These are phyloP conservation scores for Pogonophryne albipinna DNA, from an alignment of 2,797 vertebrate genomes.

Conservation along the genomic window DNA sequence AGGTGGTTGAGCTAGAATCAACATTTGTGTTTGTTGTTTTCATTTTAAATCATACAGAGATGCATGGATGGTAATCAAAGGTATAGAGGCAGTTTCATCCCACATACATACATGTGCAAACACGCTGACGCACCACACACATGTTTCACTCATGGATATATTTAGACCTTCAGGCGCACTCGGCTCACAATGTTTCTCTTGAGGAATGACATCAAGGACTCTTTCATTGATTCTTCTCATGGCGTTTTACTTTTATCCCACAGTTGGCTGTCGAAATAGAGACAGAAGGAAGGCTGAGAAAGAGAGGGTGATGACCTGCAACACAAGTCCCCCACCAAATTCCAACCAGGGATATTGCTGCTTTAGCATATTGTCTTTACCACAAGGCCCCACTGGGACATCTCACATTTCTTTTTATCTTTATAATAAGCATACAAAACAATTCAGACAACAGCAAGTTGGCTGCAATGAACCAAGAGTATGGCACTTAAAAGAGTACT, in stretches of 20 bases:
- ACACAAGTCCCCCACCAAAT: neutral
- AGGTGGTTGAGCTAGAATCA: slow-evolving; percentile 76
- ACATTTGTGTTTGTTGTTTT: slow-evolving; percentile 65
- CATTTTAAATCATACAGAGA: slow-evolving; percentile 42
- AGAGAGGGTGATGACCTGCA: neutral
- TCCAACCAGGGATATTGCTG: neutral
- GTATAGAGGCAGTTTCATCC: slow-evolving; percentile 25
- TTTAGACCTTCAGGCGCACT: slow-evolving; percentile 38
- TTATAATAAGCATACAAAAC: slow-evolving; percentile 1
- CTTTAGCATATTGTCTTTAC: neutral
- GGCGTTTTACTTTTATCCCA: neutral
- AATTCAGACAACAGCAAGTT: neutral
- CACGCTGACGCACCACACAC: slow-evolving; percentile 19
- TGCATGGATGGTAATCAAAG: slow-evolving; percentile 9
- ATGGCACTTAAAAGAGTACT: neutral
- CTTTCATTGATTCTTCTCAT: neutral
- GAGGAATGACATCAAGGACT: neutral
- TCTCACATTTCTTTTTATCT: slow-evolving; percentile 10
- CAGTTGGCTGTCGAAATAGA: neutral
- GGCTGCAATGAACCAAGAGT: neutral
- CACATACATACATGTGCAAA: slow-evolving; percentile 29
- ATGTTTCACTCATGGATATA: slow-evolving; percentile 24
- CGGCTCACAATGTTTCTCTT: slow-evolving; percentile 9
- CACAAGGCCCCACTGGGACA: neutral
- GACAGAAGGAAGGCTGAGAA: neutral